Conservation (phyloP, 2,113 vertebrate genomes). For the Nycticorax nycticorax region DNA sequence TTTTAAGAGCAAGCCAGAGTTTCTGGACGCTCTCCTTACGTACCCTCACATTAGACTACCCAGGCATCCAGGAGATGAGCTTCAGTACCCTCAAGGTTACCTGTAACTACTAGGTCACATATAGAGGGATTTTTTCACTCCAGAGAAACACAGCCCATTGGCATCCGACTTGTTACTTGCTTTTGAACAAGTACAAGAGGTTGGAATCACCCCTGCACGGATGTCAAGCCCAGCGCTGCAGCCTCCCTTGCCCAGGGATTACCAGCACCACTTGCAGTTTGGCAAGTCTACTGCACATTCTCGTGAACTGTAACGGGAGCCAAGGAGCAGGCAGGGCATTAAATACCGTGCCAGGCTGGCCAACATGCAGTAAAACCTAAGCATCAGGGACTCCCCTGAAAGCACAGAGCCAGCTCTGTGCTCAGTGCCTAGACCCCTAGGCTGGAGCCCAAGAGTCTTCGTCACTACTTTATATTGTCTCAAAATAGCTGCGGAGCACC, state of each 20-base stretch:
- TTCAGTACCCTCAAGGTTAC: background rate
- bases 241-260: background rate
- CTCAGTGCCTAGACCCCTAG: background rate
- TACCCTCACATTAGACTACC: background rate
- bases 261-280: background rate
- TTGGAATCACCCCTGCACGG: background rate
- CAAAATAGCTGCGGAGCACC: background rate
- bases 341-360: background rate
- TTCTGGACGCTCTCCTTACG: background rate
- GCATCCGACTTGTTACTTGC: background rate
- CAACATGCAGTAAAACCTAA: background rate
- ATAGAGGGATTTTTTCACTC: background rate
- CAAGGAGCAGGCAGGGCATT: background rate
- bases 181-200: background rate
- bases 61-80: background rate
- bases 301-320: background rate
- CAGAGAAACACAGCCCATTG: background rate
- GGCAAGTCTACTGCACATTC: background rate
- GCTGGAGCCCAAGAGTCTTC: background rate
- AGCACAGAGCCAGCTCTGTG: conserved; percentile 17
- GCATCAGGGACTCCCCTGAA: background rate
- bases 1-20: background rate
- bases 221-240: background rate
- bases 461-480: background rate
- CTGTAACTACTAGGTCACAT: background rate